These are phyloP conservation scores for Nematolebias whitei DNA, from an alignment of 2,113 vertebrate genomes.

Conservation along the genomic window DNA sequence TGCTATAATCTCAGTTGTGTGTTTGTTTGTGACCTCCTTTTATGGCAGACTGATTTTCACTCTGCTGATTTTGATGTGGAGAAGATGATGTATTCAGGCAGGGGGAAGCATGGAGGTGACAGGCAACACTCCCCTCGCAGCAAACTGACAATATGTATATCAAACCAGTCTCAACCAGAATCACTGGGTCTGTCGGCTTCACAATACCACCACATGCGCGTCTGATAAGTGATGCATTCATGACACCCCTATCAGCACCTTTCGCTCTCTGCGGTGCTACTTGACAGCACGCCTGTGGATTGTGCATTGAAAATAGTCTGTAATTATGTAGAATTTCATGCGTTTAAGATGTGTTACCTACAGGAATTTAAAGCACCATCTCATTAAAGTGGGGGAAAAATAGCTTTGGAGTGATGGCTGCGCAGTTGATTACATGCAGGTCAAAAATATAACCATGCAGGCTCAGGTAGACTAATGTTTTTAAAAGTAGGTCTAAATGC, in stretches of 20 bases:
- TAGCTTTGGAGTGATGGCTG: neutral
- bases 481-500: neutral
- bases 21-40: slow-evolving; percentile 16
- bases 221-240: slow-evolving; percentile 39
- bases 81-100: slow-evolving; percentile 51
- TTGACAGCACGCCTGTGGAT: slow-evolving; percentile 14
- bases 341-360: slow-evolving; percentile 10
- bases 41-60: slow-evolving; percentile 68
- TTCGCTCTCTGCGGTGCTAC: neutral
- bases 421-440: neutral
- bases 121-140: slow-evolving; percentile 50
- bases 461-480: neutral
- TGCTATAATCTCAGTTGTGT: slow-evolving; percentile 6
- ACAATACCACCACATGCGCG: slow-evolving; percentile 22
- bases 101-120: slow-evolving; percentile 51
- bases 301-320: slow-evolving; percentile 18
- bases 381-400: slow-evolving; percentile 2
- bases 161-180: slow-evolving; percentile 51
- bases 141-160: slow-evolving; percentile 54
- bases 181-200: slow-evolving; percentile 34
- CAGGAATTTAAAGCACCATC: slow-evolving; percentile 13
- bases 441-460: neutral
- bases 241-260: slow-evolving; percentile 28
- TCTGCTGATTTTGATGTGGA: slow-evolving; percentile 64
- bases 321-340: slow-evolving; percentile 14